Conservation (phyloP, 2,888 invertebrate species). For the Patella pellucida region DNA sequence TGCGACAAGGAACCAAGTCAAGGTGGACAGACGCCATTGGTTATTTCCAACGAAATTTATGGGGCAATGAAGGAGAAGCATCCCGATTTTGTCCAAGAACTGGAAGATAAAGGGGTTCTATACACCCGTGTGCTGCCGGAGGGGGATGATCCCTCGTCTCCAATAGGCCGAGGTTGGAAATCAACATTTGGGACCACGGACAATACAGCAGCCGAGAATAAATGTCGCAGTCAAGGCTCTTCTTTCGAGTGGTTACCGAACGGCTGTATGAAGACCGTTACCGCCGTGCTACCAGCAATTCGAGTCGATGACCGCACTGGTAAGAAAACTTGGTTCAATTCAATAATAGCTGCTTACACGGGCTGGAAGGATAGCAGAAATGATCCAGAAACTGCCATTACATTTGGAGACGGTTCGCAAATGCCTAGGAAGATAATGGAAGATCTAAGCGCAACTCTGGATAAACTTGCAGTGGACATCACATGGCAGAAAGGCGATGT, state of each 20-base stretch:
- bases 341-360: conserved; percentile 54
- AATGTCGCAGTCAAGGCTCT: conserved; percentile 46
- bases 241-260: conserved; percentile 50
- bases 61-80: conserved; percentile 36
- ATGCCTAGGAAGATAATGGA: conserved; percentile 51
- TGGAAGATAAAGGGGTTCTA: conserved; percentile 44
- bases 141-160: conserved; percentile 51
- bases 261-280: conserved; percentile 53
- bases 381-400: conserved; percentile 50
- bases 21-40: conserved; percentile 57
- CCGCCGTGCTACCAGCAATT: conserved; percentile 48
- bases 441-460: conserved; percentile 39
- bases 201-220: conserved; percentile 44
- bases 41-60: conserved; percentile 48
- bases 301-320: conserved; percentile 46
- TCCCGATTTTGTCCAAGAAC: conserved; percentile 43
- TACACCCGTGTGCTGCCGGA: conserved; percentile 53
- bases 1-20: conserved; percentile 46
- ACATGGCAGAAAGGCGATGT: conserved; percentile 54
- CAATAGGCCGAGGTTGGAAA: conserved; percentile 61
- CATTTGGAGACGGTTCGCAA: conserved; percentile 49
- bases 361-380: conserved; percentile 58
- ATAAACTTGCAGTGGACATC: conserved; percentile 50
- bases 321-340: conserved; percentile 57
- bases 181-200: conserved; percentile 51